Evolutionary conservation across 2,888 invertebrate genomes (phyloP).

Genomic region (Pristionchus entomophagus): DNA sequence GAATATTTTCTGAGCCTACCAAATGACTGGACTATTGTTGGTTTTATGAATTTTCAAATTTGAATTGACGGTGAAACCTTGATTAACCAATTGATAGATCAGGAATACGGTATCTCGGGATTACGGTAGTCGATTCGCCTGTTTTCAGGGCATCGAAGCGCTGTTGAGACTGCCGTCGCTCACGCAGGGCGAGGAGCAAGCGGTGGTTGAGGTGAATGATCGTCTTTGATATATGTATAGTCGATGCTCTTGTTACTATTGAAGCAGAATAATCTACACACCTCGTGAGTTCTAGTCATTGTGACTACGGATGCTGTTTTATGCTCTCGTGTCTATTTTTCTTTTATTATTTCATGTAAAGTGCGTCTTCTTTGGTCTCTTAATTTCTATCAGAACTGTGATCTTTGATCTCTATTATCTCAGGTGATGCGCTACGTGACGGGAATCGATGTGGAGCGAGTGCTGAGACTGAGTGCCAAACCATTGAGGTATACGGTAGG

Average conservation of each 20-base stretch:
- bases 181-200: slow-evolving; percentile 9
- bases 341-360: no score
- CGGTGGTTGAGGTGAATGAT: slow-evolving; percentile 38
- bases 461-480: slow-evolving; percentile 53
- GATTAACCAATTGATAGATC: no score
- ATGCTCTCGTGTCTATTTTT: no score
- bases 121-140: not conserved
- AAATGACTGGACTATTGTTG: no score
- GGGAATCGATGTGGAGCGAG: slow-evolving; percentile 52
- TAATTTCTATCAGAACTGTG: no score
- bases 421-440: slow-evolving; percentile 52
- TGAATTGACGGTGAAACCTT: no score
- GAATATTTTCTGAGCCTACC: no score
- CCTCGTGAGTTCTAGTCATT: not conserved
- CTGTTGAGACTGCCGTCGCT: not conserved
- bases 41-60: no score
- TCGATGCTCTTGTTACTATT: not conserved
- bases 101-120: not conserved
- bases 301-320: no score
- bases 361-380: not conserved
- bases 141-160: slow-evolving; percentile 10
- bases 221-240: not conserved
- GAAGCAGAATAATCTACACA: no score
- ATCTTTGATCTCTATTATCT: not conserved
- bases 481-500: slow-evolving; percentile 41